phyloP scores from a whole-genome alignment of 2,797 vertebrate genomes.

The Coregonus sp. region DNA sequence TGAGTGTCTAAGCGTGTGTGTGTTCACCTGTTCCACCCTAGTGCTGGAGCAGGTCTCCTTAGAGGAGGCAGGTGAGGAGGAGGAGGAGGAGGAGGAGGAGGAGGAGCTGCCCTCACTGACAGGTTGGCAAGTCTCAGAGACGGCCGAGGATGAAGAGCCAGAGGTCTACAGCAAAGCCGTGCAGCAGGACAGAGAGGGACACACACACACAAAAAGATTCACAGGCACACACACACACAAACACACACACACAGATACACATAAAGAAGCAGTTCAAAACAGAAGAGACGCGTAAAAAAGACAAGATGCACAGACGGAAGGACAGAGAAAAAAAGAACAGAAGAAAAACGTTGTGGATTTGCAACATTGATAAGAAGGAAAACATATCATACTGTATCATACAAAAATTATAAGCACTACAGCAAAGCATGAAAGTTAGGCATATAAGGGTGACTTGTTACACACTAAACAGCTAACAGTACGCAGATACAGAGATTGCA shows the following conservation, averaged over 20 bases:
- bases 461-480: background rate
- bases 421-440: background rate
- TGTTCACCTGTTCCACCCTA: conserved; percentile 82
- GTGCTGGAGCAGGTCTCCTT: conserved; percentile 83
- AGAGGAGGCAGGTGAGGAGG: conserved; percentile 77
- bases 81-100: conserved; percentile 30
- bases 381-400: background rate
- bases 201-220: background rate
- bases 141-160: conserved; percentile 85
- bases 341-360: background rate
- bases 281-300: background rate
- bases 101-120: conserved; percentile 82
- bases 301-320: conserved; percentile 1
- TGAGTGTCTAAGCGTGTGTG: conserved; percentile 2
- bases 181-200: conserved; percentile 25
- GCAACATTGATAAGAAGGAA: background rate
- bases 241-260: conserved; percentile 13
- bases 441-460: background rate
- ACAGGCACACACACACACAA: conserved; percentile 17
- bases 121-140: conserved; percentile 86
- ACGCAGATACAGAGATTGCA: background rate
- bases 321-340: conserved; percentile 8
- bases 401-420: background rate
- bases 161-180: conserved; percentile 77
- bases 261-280: background rate